Base-by-base conservation (phyloP, 2,797 vertebrate species). In the Sebastes umbrosus region DNA sequence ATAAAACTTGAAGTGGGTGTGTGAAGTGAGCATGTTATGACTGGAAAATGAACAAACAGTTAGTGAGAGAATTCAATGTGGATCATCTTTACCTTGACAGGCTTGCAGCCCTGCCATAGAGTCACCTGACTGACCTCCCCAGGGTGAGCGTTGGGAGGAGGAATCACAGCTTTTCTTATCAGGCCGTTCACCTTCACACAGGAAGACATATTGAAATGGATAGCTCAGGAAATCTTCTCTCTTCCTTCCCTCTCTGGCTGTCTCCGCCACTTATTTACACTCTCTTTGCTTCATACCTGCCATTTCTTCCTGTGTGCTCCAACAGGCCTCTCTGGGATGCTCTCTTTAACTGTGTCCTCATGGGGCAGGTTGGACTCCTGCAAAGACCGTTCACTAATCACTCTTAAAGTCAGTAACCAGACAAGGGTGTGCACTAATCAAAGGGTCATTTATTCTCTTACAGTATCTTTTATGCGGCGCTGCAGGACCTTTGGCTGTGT, bases 281-380 rank as follows among this genome's bases (percentile, higher is more conserved):
- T 34, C 7, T 32, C 39, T 67, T n/a, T 11, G 1, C 55, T 36
- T 69, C 79, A 27, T 89, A 96, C 95, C 90, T 91, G 90, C 75
- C 84, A 72, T 79, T 86, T 94, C 22, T 82, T 93, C 50, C 83
- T 87, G 29, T 77, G 75, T 82, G n/a, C 27, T 82, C 39, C 73
- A 24, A 25, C 66, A 16, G 84, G 75, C 70, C 75, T 90, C 58
- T 91, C 89, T 72, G 83, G 80, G 20, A 62, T 32, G 59, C 54
- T 66, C 14, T 85, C 75, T 84, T 85, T 84, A 11, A 75, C 67
- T 0, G 58, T 39, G 32, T 81, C 70, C 52, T 93, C 91, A 60
- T 27, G 62, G n/a, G 50, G 67, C 50, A 77, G 59, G 7, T 67
- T 71, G 20, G 80, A 12, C 62, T 88, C 88, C 95, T 96, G 87